Evolutionary conservation across 2,113 vertebrate species (phyloP).

Genomic region (Protomyctophum bolini): DNA sequence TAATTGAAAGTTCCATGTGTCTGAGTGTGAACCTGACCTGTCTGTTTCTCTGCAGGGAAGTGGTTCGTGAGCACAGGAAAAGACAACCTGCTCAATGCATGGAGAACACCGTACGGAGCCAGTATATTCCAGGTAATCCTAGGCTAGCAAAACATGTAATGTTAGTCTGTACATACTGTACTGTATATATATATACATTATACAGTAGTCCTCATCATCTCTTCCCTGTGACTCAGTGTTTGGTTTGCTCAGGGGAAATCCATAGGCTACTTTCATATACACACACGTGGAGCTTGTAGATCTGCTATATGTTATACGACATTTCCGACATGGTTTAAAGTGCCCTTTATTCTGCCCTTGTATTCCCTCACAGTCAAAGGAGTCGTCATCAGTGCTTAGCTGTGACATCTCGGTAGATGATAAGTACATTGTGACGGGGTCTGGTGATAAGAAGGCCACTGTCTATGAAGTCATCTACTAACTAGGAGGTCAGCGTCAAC

Average conservation of each 20-base stretch:
- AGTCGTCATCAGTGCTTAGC: conserved; percentile 95
- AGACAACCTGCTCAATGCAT: conserved; percentile 97
- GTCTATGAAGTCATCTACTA: conserved; percentile 98
- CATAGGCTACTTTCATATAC: too few species aligned
- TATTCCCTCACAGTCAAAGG: conserved; percentile 86
- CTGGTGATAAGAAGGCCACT: conserved; percentile 97
- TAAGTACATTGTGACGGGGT: conserved; percentile 97
- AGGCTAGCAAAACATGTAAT: not conserved
- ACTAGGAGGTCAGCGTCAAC: conserved; percentile 70
- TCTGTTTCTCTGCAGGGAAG: conserved; percentile 82
- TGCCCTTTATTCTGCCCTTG: too few species aligned
- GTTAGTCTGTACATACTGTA: not conserved
- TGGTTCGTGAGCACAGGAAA: conserved; percentile 99
- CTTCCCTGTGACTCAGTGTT: not conserved
- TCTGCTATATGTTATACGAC: too few species aligned
- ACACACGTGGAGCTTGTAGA: too few species aligned
- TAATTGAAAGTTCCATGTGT: not conserved
- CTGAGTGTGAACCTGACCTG: not conserved
- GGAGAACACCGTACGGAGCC: conserved; percentile 95
- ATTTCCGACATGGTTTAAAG: too few species aligned
- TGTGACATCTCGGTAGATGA: conserved; percentile 97
- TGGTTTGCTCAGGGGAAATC: too few species aligned
- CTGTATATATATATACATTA: not conserved
- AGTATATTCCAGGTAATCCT: conserved; percentile 94
- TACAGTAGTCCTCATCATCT: not conserved